Conservation (phyloP, 2,113 vertebrate species). For the Struthio camelus region DNA sequence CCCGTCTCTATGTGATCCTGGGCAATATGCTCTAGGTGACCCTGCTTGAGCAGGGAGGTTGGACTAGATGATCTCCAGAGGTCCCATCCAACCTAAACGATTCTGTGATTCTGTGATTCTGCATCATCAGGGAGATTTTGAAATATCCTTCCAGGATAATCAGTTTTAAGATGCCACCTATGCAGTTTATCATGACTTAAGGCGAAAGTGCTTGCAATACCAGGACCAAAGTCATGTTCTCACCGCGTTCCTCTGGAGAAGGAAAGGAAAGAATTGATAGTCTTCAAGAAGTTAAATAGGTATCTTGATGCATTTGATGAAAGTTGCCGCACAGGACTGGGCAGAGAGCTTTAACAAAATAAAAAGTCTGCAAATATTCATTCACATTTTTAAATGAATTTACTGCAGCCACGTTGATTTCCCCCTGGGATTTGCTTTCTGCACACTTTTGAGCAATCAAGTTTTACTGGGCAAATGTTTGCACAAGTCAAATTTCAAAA, state of each 20-base stretch:
- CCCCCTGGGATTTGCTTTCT: constrained; percentile 62
- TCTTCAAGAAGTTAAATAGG: neutral
- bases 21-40: no score
- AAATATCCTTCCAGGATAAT: neutral
- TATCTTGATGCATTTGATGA: neutral
- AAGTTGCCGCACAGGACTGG: neutral
- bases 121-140: neutral
- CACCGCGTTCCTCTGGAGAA: neutral
- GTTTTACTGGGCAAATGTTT: constrained; percentile 71
- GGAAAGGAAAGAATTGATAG: neutral
- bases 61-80: no score
- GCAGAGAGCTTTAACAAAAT: neutral
- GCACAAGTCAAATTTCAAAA: constrained; percentile 71
- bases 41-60: no score
- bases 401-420: constrained; percentile 52
- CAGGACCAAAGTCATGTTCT: neutral
- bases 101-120: no score
- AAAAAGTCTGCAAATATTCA: constrained; percentile 50
- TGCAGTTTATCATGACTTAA: neutral
- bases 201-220: neutral
- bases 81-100: no score
- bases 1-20: no score
- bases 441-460: constrained; percentile 67
- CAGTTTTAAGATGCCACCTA: neutral
- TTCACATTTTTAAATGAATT: constrained; percentile 65